Base-by-base conservation (phyloP, 2,888 invertebrate species). In the Stegana nigrithorax region DNA sequence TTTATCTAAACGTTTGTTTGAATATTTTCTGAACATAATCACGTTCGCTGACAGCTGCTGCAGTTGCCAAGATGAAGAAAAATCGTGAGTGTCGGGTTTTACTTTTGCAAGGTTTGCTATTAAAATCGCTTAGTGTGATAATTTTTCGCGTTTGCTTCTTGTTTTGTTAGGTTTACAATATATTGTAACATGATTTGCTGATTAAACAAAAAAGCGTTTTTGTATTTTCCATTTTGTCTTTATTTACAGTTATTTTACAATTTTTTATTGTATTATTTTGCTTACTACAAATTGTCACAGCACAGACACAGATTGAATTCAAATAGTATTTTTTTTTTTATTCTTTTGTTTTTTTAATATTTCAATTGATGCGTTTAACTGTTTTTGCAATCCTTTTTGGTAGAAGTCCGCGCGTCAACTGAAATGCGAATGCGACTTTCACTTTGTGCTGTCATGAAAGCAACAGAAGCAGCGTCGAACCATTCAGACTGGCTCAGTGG, bases 201-300 rank as follows among this genome's bases (percentile, higher is more conserved):
- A 39, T 39, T 39, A 14, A 39, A 6, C 17, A 14, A 8, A 5
- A 39, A n/a, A 8, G 6, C 14, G 5, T 14, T 4, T 4, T 39
- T n/a, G 4, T 39, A 14, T 39, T 12, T 12, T n/a, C 17, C 17
- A 6, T 39, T 39, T 2, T 12, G n/a, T 32, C 10, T 32, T 32
- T 32, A 32, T 60, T 42, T 59, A 66, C 66, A 39, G 29, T 47
- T 61, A 39, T 61, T 61, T 60, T 56, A 27, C 5, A 51, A 14
- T 51, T n/a, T 66, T 66, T 65, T 32, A n/a, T 39, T 39, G n/a
- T 39, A 39, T 39, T 39, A 8, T 39, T 39, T 39, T 39, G 5
- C 14, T 39, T 32, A 12, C 17, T 6, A 39, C 2, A 39, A 14
- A 39, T 8, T 8, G 4, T 39, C 21, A 21, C 44, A 60, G n/a